These are phyloP conservation scores for Nasonia oneida DNA, from an alignment of 2,888 invertebrate genomes.

Conservation along the genomic window DNA sequence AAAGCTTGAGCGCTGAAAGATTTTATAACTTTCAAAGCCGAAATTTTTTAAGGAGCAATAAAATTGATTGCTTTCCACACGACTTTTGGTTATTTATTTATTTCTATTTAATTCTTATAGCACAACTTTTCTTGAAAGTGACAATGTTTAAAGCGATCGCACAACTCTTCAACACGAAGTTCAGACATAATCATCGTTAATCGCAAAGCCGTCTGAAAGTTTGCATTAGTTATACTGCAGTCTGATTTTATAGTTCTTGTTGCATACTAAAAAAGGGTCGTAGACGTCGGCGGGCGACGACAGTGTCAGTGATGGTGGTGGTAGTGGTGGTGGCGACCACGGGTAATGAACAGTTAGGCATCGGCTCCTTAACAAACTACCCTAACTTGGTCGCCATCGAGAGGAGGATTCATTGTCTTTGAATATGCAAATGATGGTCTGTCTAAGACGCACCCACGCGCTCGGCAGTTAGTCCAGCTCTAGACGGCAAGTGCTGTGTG, in stretches of 20 bases:
- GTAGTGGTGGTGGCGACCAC: conserved; percentile 38
- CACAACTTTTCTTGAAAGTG: too few species aligned
- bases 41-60: neutral
- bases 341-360: conserved; percentile 72
- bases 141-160: too few species aligned
- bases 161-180: neutral
- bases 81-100: neutral
- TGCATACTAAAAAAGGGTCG: conserved; percentile 66
- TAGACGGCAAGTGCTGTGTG: neutral
- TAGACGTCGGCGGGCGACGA: conserved; percentile 13
- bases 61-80: neutral
- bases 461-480: conserved; percentile 9
- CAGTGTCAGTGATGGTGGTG: neutral
- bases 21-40: neutral
- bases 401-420: conserved; percentile 72
- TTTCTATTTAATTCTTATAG: neutral
- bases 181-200: conserved; percentile 31
- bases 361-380: conserved; percentile 68
- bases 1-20: neutral
- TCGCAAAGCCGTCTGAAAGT: conserved; percentile 49
- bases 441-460: conserved; percentile 66
- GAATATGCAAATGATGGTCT: conserved; percentile 73
- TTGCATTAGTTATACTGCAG: conserved; percentile 61
- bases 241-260: conserved; percentile 66
- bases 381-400: conserved; percentile 64